These are phyloP conservation scores for Gymnosoma rotundatum DNA, from an alignment of 2,888 invertebrate species.

Conservation along the genomic window DNA sequence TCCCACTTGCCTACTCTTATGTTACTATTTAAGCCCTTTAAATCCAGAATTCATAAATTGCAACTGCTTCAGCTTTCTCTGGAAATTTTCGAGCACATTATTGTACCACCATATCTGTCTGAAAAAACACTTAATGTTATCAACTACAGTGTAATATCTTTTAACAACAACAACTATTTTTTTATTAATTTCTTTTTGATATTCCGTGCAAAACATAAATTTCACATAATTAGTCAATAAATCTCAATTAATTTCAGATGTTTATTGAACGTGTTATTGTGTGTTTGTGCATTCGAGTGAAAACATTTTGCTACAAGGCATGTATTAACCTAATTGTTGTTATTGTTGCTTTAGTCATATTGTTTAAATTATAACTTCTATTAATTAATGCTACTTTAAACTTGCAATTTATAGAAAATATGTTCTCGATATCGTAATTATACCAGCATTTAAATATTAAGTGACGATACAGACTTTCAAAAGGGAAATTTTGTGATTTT, in stretches of 20 bases:
- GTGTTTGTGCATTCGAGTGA: slow-evolving; percentile 22
- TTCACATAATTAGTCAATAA: slow-evolving; percentile 82
- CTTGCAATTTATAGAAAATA: neutral
- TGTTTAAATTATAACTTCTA: slow-evolving; percentile 28
- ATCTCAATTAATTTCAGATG: slow-evolving; percentile 78
- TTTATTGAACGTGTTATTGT: slow-evolving; percentile 37
- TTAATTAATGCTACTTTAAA: slow-evolving; percentile 8
- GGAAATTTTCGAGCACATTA: too few relatives aligned
- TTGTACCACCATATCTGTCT: too few relatives aligned
- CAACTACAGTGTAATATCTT: too few relatives aligned
- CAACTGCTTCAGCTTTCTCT: too few relatives aligned
- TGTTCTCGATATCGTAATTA: neutral
- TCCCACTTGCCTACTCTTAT: too few relatives aligned
- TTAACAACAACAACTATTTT: too few relatives aligned
- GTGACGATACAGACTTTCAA: neutral
- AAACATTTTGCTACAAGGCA: slow-evolving; percentile 52
- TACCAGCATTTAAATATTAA: neutral
- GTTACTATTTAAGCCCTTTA: too few relatives aligned
- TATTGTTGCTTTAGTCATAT: slow-evolving; percentile 36
- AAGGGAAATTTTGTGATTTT: neutral
- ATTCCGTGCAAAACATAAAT: slow-evolving; percentile 76
- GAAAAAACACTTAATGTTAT: too few relatives aligned
- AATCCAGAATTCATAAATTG: too few relatives aligned
- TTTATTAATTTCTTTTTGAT: slow-evolving; percentile 21
- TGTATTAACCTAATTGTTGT: slow-evolving; percentile 46